Percentiles rank a stretch among this genome's conserved stretches.
phyloP scores from a whole-genome alignment of 2,888 invertebrate species.

The Mylabris sibirica region DNA sequence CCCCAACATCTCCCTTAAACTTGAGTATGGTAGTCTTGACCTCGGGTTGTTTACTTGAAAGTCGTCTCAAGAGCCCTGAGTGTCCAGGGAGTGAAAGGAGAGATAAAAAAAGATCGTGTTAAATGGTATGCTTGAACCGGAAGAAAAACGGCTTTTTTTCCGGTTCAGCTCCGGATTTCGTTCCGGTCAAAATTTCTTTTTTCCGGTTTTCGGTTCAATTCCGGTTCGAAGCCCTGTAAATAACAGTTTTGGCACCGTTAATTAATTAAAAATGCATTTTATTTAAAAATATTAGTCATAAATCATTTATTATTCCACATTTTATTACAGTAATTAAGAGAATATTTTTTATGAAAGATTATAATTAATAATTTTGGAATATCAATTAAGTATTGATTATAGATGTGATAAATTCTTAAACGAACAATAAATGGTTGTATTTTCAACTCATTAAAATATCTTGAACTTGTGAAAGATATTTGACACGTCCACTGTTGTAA shows the following conservation, averaged over 20 bases:
- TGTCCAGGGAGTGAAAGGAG: no score
- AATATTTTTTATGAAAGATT: background rate
- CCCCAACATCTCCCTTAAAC: no score
- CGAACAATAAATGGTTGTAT: background rate
- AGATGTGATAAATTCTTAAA: background rate
- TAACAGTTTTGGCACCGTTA: constrained; percentile 1
- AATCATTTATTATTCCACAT: background rate
- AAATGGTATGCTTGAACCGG: no score
- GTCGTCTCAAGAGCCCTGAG: no score
- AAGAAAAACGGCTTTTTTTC: no score
- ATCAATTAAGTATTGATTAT: background rate
- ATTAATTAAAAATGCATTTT: background rate
- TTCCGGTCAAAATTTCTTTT: no score
- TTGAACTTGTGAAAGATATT: background rate
- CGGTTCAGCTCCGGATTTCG: no score
- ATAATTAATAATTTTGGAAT: background rate
- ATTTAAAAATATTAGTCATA: background rate
- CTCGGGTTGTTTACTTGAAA: no score
- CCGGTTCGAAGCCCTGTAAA: no score
- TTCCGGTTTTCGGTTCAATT: no score
- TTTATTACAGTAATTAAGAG: background rate
- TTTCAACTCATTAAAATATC: background rate
- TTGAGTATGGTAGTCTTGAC: no score
- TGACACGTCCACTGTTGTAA: constrained; percentile 1
- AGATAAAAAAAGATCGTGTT: no score